Conservation (phyloP, 2,113 vertebrate species). For the Anolis sagrei region DNA sequence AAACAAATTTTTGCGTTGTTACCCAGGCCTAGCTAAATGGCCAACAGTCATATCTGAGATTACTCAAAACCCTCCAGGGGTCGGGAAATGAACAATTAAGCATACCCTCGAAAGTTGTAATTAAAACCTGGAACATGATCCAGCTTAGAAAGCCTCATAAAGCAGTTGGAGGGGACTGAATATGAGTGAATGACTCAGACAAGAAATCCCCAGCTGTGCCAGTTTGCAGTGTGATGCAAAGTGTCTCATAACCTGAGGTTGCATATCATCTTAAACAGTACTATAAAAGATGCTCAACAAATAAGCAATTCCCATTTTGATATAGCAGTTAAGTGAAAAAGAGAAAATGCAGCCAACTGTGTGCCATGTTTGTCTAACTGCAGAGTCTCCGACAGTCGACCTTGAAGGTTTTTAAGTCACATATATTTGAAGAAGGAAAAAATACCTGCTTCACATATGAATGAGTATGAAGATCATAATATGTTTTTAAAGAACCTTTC, state of each 20-base stretch:
- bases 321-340: conserved; percentile 55
- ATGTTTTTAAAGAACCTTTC: not conserved
- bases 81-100: conserved; percentile 25
- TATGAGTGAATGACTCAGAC: conserved; percentile 12
- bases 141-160: conserved; percentile 22
- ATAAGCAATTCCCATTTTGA: conserved; percentile 65
- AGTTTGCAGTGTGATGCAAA: conserved; percentile 13
- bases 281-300: not conserved
- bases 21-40: not conserved
- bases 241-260: conserved; percentile 18
- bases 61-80: conserved; percentile 20
- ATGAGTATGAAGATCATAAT: conserved; percentile 48
- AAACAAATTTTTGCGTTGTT: too few relatives aligned
- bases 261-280: conserved; percentile 41
- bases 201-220: conserved; percentile 24
- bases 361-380: conserved; percentile 59
- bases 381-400: conserved; percentile 62
- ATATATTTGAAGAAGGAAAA: conserved; percentile 34
- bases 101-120: not conserved
- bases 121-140: conserved; percentile 35
- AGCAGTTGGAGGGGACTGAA: conserved; percentile 7
- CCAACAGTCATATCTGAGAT: conserved; percentile 17
- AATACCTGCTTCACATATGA: conserved; percentile 38
- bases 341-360: conserved; percentile 57
- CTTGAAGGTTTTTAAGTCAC: conserved; percentile 63